A percentile compares a stretch with the other conserved stretches of the same genome.
Evolutionary conservation across 2,797 vertebrate species (phyloP).

Genomic region (Oryzias sinensis): DNA sequence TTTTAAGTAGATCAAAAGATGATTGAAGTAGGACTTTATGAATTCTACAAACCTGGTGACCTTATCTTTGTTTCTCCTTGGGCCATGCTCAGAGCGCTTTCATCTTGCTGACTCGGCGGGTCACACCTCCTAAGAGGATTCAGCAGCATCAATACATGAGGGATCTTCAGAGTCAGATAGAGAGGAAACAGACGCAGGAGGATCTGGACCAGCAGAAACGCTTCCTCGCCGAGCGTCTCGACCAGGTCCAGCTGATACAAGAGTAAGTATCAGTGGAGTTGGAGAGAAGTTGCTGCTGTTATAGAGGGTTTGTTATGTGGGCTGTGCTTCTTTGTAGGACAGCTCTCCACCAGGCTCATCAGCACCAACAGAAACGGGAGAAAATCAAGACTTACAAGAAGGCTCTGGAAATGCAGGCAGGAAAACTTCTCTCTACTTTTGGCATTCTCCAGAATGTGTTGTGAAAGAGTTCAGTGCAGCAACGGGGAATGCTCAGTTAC

Average conservation of each 20-base stretch:
- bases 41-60: too few species aligned
- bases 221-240: slow-evolving; percentile 68
- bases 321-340: slow-evolving; percentile 54
- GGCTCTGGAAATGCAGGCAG: slow-evolving; percentile 79
- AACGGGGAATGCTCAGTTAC: too few species aligned
- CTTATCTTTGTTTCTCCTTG: background rate
- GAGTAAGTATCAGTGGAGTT: slow-evolving; percentile 68
- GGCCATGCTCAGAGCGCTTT: slow-evolving; percentile 72
- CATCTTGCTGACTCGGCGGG: slow-evolving; percentile 75
- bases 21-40: too few species aligned
- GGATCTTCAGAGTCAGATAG: slow-evolving; percentile 74
- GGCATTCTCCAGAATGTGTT: too few species aligned
- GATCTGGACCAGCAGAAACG: slow-evolving; percentile 60
- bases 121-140: slow-evolving; percentile 68
- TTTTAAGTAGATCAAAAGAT: too few species aligned
- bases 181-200: slow-evolving; percentile 48
- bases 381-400: slow-evolving; percentile 67
- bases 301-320: too few species aligned
- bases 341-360: slow-evolving; percentile 67
- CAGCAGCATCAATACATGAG: slow-evolving; percentile 74
- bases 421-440: background rate
- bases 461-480: too few species aligned
- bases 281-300: too few species aligned
- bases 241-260: slow-evolving; percentile 78
- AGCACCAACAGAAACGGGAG: slow-evolving; percentile 72